These are phyloP conservation scores for Mastigias papua DNA, from an alignment of 30 jellyfish, hydroid and myxozoan genomes.

Conservation along the genomic window DNA sequence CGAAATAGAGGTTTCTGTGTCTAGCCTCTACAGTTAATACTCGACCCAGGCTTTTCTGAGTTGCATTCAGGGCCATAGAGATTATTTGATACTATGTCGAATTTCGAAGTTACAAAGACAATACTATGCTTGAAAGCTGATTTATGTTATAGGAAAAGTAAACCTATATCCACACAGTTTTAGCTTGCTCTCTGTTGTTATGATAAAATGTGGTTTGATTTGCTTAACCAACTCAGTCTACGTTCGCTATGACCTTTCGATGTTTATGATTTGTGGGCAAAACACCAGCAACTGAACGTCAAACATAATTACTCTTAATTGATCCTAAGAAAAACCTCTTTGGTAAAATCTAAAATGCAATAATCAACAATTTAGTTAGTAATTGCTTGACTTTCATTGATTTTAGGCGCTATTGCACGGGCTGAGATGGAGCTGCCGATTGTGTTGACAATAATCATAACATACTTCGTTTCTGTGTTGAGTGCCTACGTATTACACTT, in stretches of 20 bases:
- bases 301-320: neutral
- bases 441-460: neutral
- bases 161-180: too few relatives aligned
- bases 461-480: neutral
- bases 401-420: too few relatives aligned
- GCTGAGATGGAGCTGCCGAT: neutral
- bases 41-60: too few relatives aligned
- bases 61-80: too few relatives aligned
- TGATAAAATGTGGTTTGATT: neutral
- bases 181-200: neutral
- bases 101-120: too few relatives aligned
- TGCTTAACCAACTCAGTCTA: neutral
- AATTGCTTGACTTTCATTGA: neutral
- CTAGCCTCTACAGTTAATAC: too few relatives aligned
- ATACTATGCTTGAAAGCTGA: too few relatives aligned
- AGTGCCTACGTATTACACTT: conserved; percentile 4
- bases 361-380: too few relatives aligned
- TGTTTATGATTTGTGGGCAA: conserved; percentile 31
- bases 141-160: too few relatives aligned
- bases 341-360: neutral
- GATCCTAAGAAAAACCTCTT: neutral
- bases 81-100: too few relatives aligned
- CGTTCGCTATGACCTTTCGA: neutral
- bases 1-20: too few relatives aligned
- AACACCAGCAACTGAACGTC: conserved; percentile 30